Base-by-base conservation (phyloP, 2,888 invertebrate genomes). In the Idaea biselata region DNA sequence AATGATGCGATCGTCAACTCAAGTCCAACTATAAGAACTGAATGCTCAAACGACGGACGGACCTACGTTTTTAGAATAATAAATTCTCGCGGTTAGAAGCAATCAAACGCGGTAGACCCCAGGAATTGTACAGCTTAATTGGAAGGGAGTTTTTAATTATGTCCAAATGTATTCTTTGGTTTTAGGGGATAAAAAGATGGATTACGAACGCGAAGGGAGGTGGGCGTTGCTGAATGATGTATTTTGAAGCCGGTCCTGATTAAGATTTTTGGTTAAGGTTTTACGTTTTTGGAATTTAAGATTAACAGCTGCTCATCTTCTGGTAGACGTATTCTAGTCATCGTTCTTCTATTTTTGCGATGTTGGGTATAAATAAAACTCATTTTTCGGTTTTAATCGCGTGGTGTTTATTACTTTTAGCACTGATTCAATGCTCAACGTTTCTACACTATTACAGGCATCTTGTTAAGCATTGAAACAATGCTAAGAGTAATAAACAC, bases 41-140 rank as follows among this genome's bases (percentile, higher is more conserved):
- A 78, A 77, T 78, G 77, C 83, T 85, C 84, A 85, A 79, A 76
- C 84, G 80, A 80, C 84, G 84, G 83, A 87, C 82, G 88, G 86
- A 81, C 83, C 82, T 78, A 80, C 85, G 82, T 70, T 68, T 68
- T 75, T 73, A 76, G 88, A 88, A 89, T 89, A 86, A 81, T 79
- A 88, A 89, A 78, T 72, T 71, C 74, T 67, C 74, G 81, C 77
- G 84, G 82, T 79, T 77, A 68, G 70, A 78, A 70, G 83, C 81
- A 87, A 89, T 88, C 88, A 84, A 78, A 77, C 63, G 82, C 74
- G 86, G 84, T 82, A 73, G 76, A 73, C 75, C 76, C 75, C 74
- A 78, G 79, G 77, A 86, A 84, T 84, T 84, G 84, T 81, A 82
- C 80, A 78, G 84, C 83, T 88, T 86, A 87, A 88, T 88, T 86